Base-by-base conservation (phyloP, 2,888 invertebrate genomes). In the Ectemnius continuus region DNA sequence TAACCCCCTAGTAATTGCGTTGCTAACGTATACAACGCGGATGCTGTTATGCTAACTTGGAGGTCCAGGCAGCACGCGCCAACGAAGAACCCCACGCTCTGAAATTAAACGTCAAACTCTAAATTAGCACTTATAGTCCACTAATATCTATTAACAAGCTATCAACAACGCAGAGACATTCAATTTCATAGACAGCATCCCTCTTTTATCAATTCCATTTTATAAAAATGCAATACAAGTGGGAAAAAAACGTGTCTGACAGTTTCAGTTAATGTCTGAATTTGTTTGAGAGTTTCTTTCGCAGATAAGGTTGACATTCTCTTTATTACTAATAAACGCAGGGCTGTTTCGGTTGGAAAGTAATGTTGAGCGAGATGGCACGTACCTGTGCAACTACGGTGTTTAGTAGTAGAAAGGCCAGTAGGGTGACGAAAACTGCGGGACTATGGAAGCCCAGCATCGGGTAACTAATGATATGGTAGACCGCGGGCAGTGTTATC, bases 11-110 rank as follows among this genome's bases (percentile, higher is more conserved):
- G 94, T 62, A 96, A 92, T 90, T 96, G 95, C 57, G 95, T 95
- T 67, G 95, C 94, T 84, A 96, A 91, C 64, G 96, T 95, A 88
- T 95, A 95, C 52, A 96, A 92, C 67, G 95, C 95, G 86, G 95
- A 95, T 71, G 95, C 93, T 48, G 96, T 96, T 78, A 96, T 94
- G 88, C 95, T 94, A 67, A 95, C 94, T 90, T 95, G 94, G 91
- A 96, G 93, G 87, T 96, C 95, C 92, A 94, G 93, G 87, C 95
- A 95, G 79, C 94, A 94, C 45, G 95, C 95, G 61, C 96, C 96
- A 78, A 96, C 94, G 88, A 96, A 95, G 88, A 96, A 94, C 66
- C 96, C 96, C 78, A 94, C 95, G 88, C 95, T 95, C 92, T 93
- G 90, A 4, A 70, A 75, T 20, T 16, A 58, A 1, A 36, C 28